phyloP scores from a whole-genome alignment of 2,888 invertebrate species.

The Altica lythri region DNA sequence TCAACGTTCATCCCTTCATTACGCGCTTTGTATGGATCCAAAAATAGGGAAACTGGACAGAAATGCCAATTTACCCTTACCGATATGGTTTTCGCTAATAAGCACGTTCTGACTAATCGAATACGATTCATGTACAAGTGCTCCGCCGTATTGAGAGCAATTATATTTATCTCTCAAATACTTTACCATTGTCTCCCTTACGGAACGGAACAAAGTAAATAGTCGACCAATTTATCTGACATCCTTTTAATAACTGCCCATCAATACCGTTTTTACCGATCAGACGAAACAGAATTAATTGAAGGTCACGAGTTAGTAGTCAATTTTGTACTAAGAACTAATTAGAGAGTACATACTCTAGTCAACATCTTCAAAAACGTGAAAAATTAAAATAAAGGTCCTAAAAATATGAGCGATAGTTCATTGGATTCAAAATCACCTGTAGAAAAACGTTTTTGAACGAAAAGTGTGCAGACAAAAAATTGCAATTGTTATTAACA shows the following conservation, averaged over 20 bases:
- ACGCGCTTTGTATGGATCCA: conserved; percentile 49
- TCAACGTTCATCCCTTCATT: conserved; percentile 51
- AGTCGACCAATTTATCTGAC: conserved; percentile 22
- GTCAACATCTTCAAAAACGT: too few relatives aligned
- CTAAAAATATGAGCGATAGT: too few relatives aligned
- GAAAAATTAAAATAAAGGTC: too few relatives aligned
- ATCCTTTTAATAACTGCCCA: conserved; percentile 21
- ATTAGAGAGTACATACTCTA: too few relatives aligned
- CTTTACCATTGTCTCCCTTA: conserved; percentile 40
- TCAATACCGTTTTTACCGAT: conserved; percentile 18
- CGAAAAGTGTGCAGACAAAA: too few relatives aligned
- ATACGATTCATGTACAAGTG: conserved; percentile 38
- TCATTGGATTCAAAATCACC: too few relatives aligned
- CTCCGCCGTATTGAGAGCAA: conserved; percentile 42
- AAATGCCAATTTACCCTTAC: conserved; percentile 51
- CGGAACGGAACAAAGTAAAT: conserved; percentile 22
- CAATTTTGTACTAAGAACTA: background rate
- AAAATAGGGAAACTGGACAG: conserved; percentile 47
- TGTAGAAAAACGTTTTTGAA: too few relatives aligned
- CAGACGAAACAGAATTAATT: background rate
- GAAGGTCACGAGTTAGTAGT: conserved; percentile 8
- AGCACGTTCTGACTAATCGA: conserved; percentile 45
- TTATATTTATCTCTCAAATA: conserved; percentile 45
- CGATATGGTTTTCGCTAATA: conserved; percentile 53
- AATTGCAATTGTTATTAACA: too few relatives aligned